A percentile compares a stretch with the other conserved stretches of the same genome.
These are phyloP conservation scores for Albula glossodonta DNA, from an alignment of 2,113 vertebrate genomes.

Conservation along the genomic window DNA sequence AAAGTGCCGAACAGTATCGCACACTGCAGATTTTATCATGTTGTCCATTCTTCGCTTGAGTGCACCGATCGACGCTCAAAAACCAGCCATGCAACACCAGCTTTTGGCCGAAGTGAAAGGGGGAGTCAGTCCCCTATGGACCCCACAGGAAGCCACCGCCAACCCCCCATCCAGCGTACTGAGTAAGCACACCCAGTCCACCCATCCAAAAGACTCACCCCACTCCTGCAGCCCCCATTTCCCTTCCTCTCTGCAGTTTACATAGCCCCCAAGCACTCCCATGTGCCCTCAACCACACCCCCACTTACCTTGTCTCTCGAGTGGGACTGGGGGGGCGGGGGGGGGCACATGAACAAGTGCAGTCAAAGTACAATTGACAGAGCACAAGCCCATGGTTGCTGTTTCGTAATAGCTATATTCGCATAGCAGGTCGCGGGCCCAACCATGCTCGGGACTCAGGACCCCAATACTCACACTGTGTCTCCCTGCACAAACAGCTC, in stretches of 20 bases:
- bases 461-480: conserved; percentile 62
- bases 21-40: neutral
- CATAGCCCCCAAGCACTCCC: neutral
- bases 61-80: neutral
- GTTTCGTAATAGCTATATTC: neutral
- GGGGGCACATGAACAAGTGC: neutral
- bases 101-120: neutral
- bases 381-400: neutral
- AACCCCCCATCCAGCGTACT: neutral
- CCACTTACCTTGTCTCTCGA: no score
- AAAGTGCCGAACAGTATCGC: neutral
- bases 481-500: conserved; percentile 95
- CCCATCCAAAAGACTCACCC: neutral
- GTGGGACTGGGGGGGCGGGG: neutral
- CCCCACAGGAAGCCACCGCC: neutral
- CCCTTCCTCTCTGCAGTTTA: neutral
- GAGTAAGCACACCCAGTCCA: neutral
- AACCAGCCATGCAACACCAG: neutral
- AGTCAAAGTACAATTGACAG: neutral
- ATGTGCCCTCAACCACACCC: no score
- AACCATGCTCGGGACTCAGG: no score
- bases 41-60: neutral
- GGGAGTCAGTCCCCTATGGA: neutral
- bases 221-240: no score
- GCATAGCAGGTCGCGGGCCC: neutral